phyloP scores from a whole-genome alignment of 2,888 invertebrate genomes.

The Anticlea derivata region DNA sequence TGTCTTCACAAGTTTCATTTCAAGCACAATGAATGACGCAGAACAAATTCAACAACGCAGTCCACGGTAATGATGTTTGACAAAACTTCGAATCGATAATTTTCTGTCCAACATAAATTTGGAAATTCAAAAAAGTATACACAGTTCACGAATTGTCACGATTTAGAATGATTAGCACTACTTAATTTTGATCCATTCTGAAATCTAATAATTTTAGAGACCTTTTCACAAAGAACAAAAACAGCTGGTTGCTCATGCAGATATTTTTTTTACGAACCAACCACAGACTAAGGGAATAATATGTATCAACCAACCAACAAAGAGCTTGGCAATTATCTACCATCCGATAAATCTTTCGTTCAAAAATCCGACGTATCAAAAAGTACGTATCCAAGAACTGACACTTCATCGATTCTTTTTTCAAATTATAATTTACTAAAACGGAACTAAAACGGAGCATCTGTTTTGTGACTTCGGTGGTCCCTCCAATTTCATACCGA shows the following conservation, averaged over 20 bases:
- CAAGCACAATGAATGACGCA: constrained; percentile 65
- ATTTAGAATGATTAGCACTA: constrained; percentile 61
- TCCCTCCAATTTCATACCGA: no score
- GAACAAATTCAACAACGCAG: constrained; percentile 64
- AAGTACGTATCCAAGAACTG: no score
- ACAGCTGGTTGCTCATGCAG: constrained; percentile 75
- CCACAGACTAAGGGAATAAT: constrained; percentile 20
- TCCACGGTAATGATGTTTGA: constrained; percentile 64
- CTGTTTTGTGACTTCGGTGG: no score
- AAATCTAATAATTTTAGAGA: constrained; percentile 67
- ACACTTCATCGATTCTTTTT: no score
- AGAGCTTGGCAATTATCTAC: no score
- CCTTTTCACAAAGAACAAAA: constrained; percentile 64
- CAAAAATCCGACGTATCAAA: not conserved
- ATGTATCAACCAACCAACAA: not conserved
- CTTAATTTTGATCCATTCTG: constrained; percentile 77
- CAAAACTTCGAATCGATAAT: constrained; percentile 71
- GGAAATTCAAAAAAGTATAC: constrained; percentile 52
- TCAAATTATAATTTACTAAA: no score
- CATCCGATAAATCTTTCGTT: constrained; percentile 6
- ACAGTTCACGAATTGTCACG: constrained; percentile 65
- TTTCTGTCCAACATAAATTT: constrained; percentile 59
- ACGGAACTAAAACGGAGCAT: no score
- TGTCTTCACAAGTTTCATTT: constrained; percentile 31
- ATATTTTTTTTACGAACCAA: constrained; percentile 54